Conservation (phyloP, 1,140 invertebrate species). For the Apolygus lucorum region DNA sequence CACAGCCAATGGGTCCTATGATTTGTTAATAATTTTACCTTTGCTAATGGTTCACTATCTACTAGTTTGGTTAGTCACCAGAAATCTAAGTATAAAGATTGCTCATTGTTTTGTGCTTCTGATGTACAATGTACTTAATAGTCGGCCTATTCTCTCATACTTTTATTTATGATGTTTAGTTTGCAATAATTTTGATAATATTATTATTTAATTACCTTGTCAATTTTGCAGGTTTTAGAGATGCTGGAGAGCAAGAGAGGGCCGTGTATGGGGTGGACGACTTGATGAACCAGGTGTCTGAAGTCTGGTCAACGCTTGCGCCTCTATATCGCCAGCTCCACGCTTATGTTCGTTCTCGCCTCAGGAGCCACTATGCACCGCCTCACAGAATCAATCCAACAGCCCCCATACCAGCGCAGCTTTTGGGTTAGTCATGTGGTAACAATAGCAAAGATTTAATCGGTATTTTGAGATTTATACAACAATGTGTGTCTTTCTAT, state of each 20-base stretch:
- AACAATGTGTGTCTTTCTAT: no score
- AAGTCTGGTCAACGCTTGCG: conserved; percentile 60
- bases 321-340: conserved; percentile 80
- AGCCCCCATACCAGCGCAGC: conserved; percentile 65
- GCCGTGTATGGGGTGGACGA: conserved; percentile 58
- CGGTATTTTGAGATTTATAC: no score
- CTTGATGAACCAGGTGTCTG: conserved; percentile 57
- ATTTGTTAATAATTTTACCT: no score
- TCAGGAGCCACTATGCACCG: conserved; percentile 59
- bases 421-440: conserved; percentile 52
- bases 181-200: conserved; percentile 18
- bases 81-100: no score
- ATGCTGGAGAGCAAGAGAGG: conserved; percentile 68
- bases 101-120: no score
- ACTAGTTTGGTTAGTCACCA: no score
- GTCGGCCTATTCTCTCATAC: no score
- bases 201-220: no score
- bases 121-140: no score
- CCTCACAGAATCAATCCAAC: conserved; percentile 50
- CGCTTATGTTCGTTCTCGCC: conserved; percentile 65
- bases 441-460: no score
- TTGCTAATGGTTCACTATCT: no score
- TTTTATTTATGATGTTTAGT: conserved; percentile 7
- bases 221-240: conserved; percentile 63
- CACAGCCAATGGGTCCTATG: no score